Conservation (phyloP, 2,888 invertebrate species). For the Apeira syringaria region DNA sequence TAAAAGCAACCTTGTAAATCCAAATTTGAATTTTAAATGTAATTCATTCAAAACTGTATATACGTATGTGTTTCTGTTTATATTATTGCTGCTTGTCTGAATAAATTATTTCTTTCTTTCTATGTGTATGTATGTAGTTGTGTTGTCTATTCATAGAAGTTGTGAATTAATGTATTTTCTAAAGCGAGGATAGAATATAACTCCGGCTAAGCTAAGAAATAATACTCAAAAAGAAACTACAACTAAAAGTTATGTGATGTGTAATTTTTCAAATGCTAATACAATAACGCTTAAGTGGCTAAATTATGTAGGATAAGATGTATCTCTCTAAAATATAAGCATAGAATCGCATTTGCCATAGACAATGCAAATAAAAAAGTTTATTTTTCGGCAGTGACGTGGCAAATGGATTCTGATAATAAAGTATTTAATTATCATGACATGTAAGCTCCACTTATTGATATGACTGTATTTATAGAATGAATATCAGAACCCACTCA, state of each 20-base stretch:
- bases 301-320: slow-evolving; percentile 69
- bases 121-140: no score
- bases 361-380: slow-evolving; percentile 15
- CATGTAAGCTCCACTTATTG: slow-evolving; percentile 59
- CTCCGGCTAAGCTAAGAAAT: slow-evolving; percentile 54
- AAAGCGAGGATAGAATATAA: slow-evolving; percentile 47
- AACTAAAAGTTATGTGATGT: slow-evolving; percentile 53
- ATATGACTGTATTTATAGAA: slow-evolving; percentile 51
- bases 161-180: slow-evolving; percentile 16
- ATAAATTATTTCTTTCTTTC: no score
- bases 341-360: slow-evolving; percentile 32
- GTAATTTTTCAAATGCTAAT: slow-evolving; percentile 64
- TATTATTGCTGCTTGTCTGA: no score
- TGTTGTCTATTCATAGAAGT: no score
- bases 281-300: slow-evolving; percentile 69
- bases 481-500: slow-evolving; percentile 67
- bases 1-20: no score
- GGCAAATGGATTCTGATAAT: slow-evolving; percentile 27
- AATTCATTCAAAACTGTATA: no score
- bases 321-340: slow-evolving; percentile 56
- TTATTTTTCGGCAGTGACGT: slow-evolving; percentile 27
- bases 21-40: no score
- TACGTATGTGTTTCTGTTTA: no score
- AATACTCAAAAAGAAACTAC: slow-evolving; percentile 59
- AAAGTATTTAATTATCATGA: slow-evolving; percentile 50